Conservation (phyloP, 2,888 invertebrate genomes). For the Drosophila anomalipes region DNA sequence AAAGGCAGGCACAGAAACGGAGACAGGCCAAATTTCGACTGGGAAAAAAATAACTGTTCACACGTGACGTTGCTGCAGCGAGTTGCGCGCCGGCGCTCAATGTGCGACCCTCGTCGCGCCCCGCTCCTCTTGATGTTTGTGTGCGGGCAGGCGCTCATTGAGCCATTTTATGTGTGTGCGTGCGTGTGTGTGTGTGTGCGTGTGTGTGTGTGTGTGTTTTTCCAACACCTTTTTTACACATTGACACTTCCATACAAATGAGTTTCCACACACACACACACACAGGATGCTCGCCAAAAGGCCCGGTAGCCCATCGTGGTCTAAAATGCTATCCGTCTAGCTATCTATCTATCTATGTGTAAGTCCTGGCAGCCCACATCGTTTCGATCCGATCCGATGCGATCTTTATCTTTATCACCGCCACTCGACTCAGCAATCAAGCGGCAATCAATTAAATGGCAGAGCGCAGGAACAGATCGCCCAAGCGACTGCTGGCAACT, state of each 20-base stretch:
- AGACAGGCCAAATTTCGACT: slow-evolving; percentile 4
- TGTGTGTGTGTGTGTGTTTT: slow-evolving; percentile 44
- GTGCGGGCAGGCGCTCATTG: slow-evolving; percentile 43
- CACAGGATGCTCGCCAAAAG: slow-evolving; percentile 40
- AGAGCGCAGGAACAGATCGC: slow-evolving; percentile 5
- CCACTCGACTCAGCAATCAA: slow-evolving; percentile 66
- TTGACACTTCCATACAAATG: slow-evolving; percentile 71
- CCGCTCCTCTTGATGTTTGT: slow-evolving; percentile 14
- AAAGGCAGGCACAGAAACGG: not conserved
- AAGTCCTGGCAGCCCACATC: slow-evolving; percentile 48
- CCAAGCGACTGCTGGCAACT: slow-evolving; percentile 4
- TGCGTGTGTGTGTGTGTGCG: slow-evolving; percentile 18
- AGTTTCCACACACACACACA: slow-evolving; percentile 7
- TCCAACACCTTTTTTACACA: slow-evolving; percentile 76
- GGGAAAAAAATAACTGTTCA: slow-evolving; percentile 67
- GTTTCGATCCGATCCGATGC: slow-evolving; percentile 10
- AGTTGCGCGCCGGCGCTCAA: slow-evolving; percentile 56
- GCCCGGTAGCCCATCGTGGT: slow-evolving; percentile 14
- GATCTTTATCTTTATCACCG: slow-evolving; percentile 55
- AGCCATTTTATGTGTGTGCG: slow-evolving; percentile 40
- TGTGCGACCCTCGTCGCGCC: slow-evolving; percentile 24
- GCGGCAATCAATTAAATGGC: slow-evolving; percentile 73
- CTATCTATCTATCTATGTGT: slow-evolving; percentile 4
- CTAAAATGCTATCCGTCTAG: not conserved
- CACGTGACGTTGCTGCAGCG: slow-evolving; percentile 60